A percentile compares a stretch with the other conserved stretches of the same genome.
These are phyloP conservation scores for Acrocephalus scirpaceus DNA, from an alignment of 2,797 vertebrate species.

Conservation along the genomic window DNA sequence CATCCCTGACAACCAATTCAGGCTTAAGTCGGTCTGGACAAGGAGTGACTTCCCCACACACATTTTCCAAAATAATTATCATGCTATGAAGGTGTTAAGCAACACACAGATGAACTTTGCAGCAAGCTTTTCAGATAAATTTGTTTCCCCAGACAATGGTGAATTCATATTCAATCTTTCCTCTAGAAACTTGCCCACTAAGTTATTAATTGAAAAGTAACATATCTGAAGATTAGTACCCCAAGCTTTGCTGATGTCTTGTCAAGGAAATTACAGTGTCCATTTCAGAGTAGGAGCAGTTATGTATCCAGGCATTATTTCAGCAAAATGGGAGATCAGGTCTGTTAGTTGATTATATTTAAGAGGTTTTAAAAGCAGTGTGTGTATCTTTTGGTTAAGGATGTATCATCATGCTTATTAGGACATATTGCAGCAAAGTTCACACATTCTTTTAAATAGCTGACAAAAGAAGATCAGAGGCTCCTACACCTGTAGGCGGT, in stretches of 20 bases:
- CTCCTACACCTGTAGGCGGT: neutral
- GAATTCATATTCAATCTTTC: neutral
- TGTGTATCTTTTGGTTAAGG: neutral
- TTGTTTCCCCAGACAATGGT: neutral
- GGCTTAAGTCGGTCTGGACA: neutral
- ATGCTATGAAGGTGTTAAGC: neutral
- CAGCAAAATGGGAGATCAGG: neutral
- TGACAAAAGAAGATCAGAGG: conserved; percentile 19
- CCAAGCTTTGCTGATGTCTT: neutral
- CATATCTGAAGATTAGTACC: neutral
- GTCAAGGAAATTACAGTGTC: neutral
- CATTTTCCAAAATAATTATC: neutral
- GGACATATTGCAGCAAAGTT: neutral
- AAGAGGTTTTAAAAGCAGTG: neutral
- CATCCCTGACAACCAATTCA: neutral
- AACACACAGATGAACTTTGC: neutral
- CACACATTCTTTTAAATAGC: neutral
- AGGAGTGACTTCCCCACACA: neutral
- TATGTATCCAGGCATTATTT: neutral
- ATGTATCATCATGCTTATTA: neutral
- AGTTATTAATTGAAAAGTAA: neutral
- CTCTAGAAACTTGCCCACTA: neutral
- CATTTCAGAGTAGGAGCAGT: neutral
- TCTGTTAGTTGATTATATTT: neutral
- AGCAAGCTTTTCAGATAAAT: neutral